phyloP scores from a whole-genome alignment of 2,797 vertebrate species.

The Bradypus variegatus region DNA sequence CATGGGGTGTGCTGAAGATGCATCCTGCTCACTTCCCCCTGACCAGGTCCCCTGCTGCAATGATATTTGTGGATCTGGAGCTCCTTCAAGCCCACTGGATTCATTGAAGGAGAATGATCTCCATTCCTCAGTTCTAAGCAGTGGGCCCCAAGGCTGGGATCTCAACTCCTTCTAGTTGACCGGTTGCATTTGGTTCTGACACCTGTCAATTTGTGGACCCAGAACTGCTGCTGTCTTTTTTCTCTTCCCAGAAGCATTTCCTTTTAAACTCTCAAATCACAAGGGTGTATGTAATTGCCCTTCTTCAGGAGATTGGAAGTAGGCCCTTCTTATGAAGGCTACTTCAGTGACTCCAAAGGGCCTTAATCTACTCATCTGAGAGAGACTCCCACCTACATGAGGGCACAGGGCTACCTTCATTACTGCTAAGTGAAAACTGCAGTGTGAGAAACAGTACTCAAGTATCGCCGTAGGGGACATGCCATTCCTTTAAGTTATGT shows the following conservation, averaged over 20 bases:
- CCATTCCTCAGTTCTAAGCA: neutral
- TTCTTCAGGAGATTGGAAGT: neutral
- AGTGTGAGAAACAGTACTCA: neutral
- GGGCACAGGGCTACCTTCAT: neutral
- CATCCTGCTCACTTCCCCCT: neutral
- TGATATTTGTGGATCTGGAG: neutral
- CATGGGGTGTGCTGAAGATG: too few relatives aligned
- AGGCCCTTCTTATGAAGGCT: neutral
- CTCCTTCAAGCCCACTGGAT: neutral
- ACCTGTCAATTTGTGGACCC: neutral
- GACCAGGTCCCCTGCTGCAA: neutral
- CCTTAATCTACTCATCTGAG: neutral
- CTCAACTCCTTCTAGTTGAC: neutral
- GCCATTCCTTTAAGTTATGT: neutral
- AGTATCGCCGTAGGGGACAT: neutral
- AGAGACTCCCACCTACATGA: neutral
- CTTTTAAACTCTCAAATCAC: neutral
- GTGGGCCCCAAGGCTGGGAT: neutral
- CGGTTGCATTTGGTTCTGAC: neutral
- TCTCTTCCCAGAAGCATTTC: neutral
- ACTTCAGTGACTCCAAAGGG: neutral
- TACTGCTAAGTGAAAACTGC: neutral
- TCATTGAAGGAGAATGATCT: neutral
- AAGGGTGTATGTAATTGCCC: neutral
- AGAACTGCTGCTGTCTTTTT: neutral